A percentile compares a stretch with the other conserved stretches of the same genome.
These are phyloP conservation scores for Candoia aspera DNA, from an alignment of 2,113 vertebrate genomes.

Conservation along the genomic window DNA sequence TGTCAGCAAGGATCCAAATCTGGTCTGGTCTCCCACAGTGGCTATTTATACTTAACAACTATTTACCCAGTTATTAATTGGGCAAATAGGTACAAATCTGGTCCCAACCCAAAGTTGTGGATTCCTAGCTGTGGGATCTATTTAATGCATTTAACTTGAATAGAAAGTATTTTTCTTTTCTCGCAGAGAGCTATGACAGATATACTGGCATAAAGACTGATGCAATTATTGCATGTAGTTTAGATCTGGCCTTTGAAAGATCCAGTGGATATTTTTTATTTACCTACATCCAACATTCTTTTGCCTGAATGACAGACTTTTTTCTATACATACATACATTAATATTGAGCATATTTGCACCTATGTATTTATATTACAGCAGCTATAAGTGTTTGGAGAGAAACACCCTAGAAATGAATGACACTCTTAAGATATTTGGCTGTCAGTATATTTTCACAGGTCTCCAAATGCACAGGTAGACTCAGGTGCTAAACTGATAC, in stretches of 20 bases:
- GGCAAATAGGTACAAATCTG: background rate
- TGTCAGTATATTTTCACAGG: constrained; percentile 14
- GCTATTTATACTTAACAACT: background rate
- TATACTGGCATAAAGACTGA: background rate
- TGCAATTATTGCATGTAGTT: background rate
- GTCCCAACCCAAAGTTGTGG: background rate
- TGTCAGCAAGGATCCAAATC: background rate
- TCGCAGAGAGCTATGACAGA: background rate
- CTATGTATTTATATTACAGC: background rate
- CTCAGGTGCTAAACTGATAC: constrained; percentile 22
- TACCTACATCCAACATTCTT: background rate
- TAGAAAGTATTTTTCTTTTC: background rate
- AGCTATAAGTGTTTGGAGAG: background rate
- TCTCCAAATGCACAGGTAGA: constrained; percentile 21
- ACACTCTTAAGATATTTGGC: background rate
- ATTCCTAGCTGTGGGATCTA: background rate
- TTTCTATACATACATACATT: background rate
- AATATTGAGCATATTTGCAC: background rate
- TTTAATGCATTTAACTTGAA: background rate
- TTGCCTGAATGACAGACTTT: background rate
- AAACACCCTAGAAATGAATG: background rate
- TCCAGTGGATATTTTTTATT: background rate
- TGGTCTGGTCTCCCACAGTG: background rate
- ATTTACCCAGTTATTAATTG: background rate
- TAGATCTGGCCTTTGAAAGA: background rate